Evolutionary conservation across 2,888 invertebrate species (phyloP), one percentile per base, ranked within the genome.

Genomic region (Onthophagus sagittarius): DNA sequence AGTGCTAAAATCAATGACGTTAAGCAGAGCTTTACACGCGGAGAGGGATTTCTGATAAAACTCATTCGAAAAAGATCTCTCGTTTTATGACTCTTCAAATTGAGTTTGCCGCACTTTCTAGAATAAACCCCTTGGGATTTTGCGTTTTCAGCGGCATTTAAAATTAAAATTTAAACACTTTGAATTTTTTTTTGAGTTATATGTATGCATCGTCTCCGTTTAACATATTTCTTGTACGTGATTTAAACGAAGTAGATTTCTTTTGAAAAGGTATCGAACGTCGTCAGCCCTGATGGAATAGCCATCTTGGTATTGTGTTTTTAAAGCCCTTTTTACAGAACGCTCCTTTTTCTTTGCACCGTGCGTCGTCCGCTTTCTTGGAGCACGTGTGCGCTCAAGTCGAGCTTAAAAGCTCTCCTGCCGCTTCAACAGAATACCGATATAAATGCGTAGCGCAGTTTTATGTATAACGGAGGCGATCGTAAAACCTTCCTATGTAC

Each of bases 51-150:
- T 9, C 39, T 11, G 11, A 7, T 53, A 53, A 53, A 53, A 53
- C 39, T 53, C 32, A 67, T 15, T 15, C 14, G 23, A 15, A n/a
- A 5, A 70, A 62, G 64, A 64, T 64, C n/a, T 39, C n/a, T 70
- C 70, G 70, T 73, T 73, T 73, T 73, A 73, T 70, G 70, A 71
- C 39, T 65, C 65, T 73, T 53, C 64, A 73, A 73, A 73, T 64
- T 53, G 73, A 63, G 70, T 73, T 73, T 70, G 23, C 23, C 23
- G 70, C 70, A 70, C 73, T 73, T 73, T 65, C 23, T 23, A 64
- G 62, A 73, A 73, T 70, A 65, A 64, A 73, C 0, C 39, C 7
- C 39, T 53, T 53, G 11, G 6, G 39, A 53, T 1, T 53, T 53
- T 53, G 7, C 5, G 39, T 53, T 53, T 33, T 53, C 39, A 9